Conservation (phyloP, 2,797 vertebrate species). For the Sylvia borin region DNA sequence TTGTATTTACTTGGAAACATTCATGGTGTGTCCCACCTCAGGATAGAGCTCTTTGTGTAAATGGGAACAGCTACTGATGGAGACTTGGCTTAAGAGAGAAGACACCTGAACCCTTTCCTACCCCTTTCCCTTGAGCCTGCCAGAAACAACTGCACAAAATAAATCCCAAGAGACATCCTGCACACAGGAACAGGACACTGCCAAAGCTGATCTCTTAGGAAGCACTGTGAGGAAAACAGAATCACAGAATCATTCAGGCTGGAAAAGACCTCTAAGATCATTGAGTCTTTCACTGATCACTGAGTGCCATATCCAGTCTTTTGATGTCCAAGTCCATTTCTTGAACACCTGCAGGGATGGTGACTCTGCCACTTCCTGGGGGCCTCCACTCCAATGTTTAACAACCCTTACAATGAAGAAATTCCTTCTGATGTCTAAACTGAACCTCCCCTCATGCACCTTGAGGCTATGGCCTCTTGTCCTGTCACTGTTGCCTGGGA, state of each 20-base stretch:
- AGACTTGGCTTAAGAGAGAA: not conserved
- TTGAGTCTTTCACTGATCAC: not conserved
- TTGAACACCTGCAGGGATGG: not conserved
- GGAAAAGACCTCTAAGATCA: not conserved
- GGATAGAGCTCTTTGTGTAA: not conserved
- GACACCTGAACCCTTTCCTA: not conserved
- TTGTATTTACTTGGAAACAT: not conserved
- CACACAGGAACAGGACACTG: not conserved
- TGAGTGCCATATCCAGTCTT: not conserved
- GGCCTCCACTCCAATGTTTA: not conserved
- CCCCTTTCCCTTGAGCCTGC: not conserved
- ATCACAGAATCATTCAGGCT: not conserved
- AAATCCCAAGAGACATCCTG: not conserved
- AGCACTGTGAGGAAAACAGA: not conserved
- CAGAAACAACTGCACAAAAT: not conserved
- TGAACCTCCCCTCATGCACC: not conserved
- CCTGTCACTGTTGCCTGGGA: not conserved
- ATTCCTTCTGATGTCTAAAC: not conserved
- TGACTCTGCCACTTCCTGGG: not conserved
- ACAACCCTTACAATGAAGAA: not conserved
- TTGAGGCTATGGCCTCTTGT: not conserved
- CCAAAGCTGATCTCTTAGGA: not conserved
- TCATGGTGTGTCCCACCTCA: not conserved
- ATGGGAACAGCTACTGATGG: not conserved
- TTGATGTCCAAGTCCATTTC: not conserved